Percentiles rank a stretch among this genome's conserved stretches.
phyloP scores from a whole-genome alignment of 1,140 invertebrate genomes.

The Saxidomus purpurata region DNA sequence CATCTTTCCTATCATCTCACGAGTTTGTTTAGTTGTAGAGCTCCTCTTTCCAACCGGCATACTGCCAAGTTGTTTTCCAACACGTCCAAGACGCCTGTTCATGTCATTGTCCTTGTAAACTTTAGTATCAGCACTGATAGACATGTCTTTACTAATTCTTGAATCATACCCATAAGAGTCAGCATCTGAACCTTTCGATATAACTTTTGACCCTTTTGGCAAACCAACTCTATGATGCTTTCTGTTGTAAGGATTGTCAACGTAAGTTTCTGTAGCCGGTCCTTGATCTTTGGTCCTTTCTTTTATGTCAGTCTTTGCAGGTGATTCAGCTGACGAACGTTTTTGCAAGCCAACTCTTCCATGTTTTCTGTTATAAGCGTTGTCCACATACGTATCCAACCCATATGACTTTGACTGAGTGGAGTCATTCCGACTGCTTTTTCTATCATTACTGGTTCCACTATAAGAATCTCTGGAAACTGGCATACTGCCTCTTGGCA shows the following conservation, averaged over 20 bases:
- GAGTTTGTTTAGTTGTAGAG: background rate
- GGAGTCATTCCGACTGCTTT: background rate
- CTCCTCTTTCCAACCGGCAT: background rate
- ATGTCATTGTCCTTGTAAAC: constrained; percentile 48
- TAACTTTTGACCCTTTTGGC: constrained; percentile 50
- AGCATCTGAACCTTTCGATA: background rate
- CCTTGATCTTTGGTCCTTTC: too few species aligned
- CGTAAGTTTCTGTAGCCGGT: constrained; percentile 69
- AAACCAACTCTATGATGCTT: constrained; percentile 66
- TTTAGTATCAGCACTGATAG: background rate
- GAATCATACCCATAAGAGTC: too few species aligned
- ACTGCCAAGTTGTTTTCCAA: constrained; percentile 56
- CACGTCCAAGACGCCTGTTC: constrained; percentile 57
- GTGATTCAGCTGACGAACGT: too few species aligned
- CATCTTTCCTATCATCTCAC: background rate
- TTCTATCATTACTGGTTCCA: background rate
- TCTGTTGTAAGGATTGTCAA: constrained; percentile 69
- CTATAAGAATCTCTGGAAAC: background rate
- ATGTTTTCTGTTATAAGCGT: too few species aligned
- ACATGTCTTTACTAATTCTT: too few species aligned
- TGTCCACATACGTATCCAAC: too few species aligned
- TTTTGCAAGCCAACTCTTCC: too few species aligned
- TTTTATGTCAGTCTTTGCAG: too few species aligned
- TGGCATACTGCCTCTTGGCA: constrained; percentile 55
- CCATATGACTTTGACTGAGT: background rate